Base-by-base conservation (phyloP, 1,140 invertebrate species). In the Zaprionus kolodkinae region DNA sequence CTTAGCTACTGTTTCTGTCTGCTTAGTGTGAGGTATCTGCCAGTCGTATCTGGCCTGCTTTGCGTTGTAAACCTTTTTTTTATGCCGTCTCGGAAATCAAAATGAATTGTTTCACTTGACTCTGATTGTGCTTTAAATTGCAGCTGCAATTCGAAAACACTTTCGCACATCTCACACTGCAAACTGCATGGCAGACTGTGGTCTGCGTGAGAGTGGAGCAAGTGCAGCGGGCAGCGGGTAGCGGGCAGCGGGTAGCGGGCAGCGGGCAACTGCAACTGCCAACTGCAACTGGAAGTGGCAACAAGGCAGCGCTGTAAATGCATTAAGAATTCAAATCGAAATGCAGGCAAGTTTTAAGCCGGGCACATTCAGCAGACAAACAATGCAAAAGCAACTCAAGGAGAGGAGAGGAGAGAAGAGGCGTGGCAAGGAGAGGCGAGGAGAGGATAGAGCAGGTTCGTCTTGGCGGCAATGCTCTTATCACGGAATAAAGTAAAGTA, bases 291-390 rank as follows among this genome's bases (percentile, higher is more conserved):
- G 25, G 13, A 9, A 15, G 40, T 45, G n/a, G n/a, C n/a, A 45
- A 45, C n/a, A 45, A 45, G 40, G 40, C 40, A 15, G 40, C 40
- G 30, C 43, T 57, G 45, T 17, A 65, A 38, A 83, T 57, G 50
- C 66, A 78, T 74, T 77, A 76, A 64, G 73, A 68, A 86, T 81
- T 78, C 60, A 81, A 81, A 86, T 77, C 52, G 60, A 74, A 65
- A 80, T 61, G 62, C 56, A 38, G 50, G 30, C 43, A 68, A 70
- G 69, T 84, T 69, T 87, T 78, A 88, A 87, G 84, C 84, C 72
- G 57, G 69, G n/a, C n/a, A 45, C 72, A 68, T 76, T 79, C 59
- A 74, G 35, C 72, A 71, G 76, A 66, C 70, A 81, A 76, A 86
- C 75, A 88, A 78, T 69, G 70, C 57, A 73, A 27, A 45, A 38